These are phyloP conservation scores for Oxyscelio sp. DNA, from an alignment of 2,888 invertebrate species.

Conservation along the genomic window DNA sequence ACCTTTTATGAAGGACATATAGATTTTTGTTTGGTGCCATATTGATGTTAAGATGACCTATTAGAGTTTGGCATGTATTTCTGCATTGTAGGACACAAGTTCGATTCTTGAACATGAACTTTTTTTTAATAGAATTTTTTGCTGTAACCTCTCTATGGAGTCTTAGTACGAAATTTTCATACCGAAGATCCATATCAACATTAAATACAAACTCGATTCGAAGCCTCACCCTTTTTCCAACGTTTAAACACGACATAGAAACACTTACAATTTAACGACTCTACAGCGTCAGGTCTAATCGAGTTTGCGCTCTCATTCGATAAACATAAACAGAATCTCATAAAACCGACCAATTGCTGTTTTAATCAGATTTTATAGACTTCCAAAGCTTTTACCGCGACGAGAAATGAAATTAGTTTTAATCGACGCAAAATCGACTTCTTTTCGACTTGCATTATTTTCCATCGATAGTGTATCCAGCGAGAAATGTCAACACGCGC, in stretches of 20 bases:
- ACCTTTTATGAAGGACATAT: no score
- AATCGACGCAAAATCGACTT: constrained; percentile 37
- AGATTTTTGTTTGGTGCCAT: no score
- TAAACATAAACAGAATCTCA: constrained; percentile 47
- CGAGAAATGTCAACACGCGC: background rate
- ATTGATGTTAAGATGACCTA: no score
- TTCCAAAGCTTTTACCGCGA: constrained; percentile 24
- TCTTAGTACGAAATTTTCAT: no score
- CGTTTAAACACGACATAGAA: background rate
- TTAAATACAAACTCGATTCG: no score
- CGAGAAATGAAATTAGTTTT: constrained; percentile 44
- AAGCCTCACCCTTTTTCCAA: background rate
- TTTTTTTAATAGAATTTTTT: no score
- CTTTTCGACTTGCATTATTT: constrained; percentile 24
- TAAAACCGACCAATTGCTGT: constrained; percentile 34
- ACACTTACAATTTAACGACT: background rate
- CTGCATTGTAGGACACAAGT: no score
- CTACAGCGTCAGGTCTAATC: constrained; percentile 2
- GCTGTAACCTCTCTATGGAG: no score
- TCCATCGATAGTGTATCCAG: constrained; percentile 5
- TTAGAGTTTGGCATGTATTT: no score
- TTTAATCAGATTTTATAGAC: constrained; percentile 42
- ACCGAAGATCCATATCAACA: no score
- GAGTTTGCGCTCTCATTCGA: constrained; percentile 25
- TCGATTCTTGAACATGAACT: no score